A percentile compares a stretch with the other conserved stretches of the same genome.
These are phyloP conservation scores for Myotis brandtii DNA, from an alignment of 2,113 vertebrate genomes.

Conservation along the genomic window DNA sequence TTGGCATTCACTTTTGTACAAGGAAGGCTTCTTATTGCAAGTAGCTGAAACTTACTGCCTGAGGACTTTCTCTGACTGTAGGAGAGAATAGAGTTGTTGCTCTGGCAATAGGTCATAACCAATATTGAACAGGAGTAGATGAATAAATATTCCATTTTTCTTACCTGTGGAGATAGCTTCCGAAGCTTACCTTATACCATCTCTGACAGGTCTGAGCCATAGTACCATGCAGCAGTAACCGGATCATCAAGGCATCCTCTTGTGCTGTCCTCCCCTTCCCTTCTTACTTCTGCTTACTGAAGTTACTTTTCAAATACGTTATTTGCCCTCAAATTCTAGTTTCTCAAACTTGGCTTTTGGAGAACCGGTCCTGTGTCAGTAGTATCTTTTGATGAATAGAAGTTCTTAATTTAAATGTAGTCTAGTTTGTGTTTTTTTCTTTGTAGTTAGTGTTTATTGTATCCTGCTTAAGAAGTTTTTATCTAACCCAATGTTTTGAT, in stretches of 20 bases:
- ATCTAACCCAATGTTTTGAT: neutral
- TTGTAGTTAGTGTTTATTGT: neutral
- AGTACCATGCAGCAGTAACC: neutral
- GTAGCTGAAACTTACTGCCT: neutral
- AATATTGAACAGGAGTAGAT: neutral
- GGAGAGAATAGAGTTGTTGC: neutral
- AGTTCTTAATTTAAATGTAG: slow-evolving; percentile 16
- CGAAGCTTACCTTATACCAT: neutral
- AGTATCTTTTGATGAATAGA: neutral
- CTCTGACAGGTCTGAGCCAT: neutral
- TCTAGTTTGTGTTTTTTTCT: neutral
- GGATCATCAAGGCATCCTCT: neutral
- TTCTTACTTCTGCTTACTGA: neutral
- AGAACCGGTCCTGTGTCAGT: neutral
- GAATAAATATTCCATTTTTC: neutral
- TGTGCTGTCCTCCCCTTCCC: neutral
- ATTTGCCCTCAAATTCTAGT: slow-evolving; percentile 36
- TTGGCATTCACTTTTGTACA: slow-evolving; percentile 7
- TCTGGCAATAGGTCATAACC: neutral
- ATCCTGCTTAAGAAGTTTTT: slow-evolving; percentile 7
- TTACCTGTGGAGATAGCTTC: neutral
- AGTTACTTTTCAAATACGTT: slow-evolving; percentile 11
- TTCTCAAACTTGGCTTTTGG: slow-evolving; percentile 14
- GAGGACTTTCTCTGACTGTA: neutral
- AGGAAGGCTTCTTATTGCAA: neutral